Percentiles rank a stretch among this genome's conserved stretches.
Conservation (phyloP, 1,140 invertebrate genomes). For the Drosophila punjabiensis region DNA sequence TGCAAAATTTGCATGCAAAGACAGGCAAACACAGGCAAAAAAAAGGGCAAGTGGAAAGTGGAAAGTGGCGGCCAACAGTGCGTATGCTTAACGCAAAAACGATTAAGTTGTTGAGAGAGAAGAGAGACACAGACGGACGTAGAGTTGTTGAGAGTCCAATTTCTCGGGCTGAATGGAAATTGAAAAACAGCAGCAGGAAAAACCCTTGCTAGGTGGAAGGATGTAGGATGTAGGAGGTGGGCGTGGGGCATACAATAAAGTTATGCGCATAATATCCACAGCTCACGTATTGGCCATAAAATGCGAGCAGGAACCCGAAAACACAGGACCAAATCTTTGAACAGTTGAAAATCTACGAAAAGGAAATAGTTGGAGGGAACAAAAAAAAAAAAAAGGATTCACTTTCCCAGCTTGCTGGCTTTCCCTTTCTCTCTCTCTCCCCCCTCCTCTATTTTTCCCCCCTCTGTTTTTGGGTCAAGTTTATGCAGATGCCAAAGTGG, state of each 20-base stretch:
- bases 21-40: constrained; percentile 11
- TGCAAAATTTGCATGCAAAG: constrained; percentile 69
- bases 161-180: constrained; percentile 56
- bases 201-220: constrained; percentile 25
- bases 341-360: constrained; percentile 68
- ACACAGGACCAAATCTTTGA: constrained; percentile 55
- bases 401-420: constrained; percentile 39
- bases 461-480: constrained; percentile 75
- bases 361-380: constrained; percentile 60
- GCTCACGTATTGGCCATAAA: constrained; percentile 82
- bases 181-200: constrained; percentile 67
- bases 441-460: too few species aligned
- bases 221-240: not conserved
- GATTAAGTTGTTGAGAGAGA: constrained; percentile 75
- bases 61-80: constrained; percentile 51
- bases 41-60: constrained; percentile 28
- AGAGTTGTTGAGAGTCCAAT: constrained; percentile 15
- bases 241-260: constrained; percentile 71
- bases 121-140: not conserved
- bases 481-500: constrained; percentile 75
- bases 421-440: constrained; percentile 19
- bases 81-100: constrained; percentile 80
- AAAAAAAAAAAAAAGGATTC: constrained; percentile 47
- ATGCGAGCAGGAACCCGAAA: constrained; percentile 46
- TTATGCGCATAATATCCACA: constrained; percentile 81